Percentiles rank a stretch among this genome's conserved stretches.
phyloP scores from a whole-genome alignment of 2,888 invertebrate genomes.

The Athrips mouffetella region DNA sequence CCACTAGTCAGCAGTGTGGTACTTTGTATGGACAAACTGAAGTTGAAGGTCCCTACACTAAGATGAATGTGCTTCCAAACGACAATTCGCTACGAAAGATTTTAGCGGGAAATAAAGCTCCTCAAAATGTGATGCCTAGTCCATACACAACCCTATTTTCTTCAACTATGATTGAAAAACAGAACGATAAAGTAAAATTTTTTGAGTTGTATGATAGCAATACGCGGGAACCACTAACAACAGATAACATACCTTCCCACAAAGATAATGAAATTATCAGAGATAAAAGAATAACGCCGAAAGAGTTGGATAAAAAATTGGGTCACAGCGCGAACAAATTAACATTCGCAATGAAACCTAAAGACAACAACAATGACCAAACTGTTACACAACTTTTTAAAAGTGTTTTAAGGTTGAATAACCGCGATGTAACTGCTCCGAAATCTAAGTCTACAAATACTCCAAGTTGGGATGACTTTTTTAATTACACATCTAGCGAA shows the following conservation, averaged over 20 bases:
- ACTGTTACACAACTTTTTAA: background rate
- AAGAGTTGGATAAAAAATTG: constrained; percentile 35
- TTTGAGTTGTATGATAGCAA: constrained; percentile 61
- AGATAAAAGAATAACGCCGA: constrained; percentile 31
- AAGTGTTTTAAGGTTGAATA: background rate
- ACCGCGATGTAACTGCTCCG: background rate
- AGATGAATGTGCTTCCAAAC: background rate
- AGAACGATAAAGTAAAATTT: constrained; percentile 58
- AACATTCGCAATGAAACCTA: constrained; percentile 41
- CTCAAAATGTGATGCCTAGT: background rate
- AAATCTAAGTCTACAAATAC: background rate
- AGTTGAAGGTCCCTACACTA: background rate
- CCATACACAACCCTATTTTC: background rate
- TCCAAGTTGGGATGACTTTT: background rate
- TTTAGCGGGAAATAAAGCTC: background rate
- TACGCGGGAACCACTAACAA: constrained; percentile 29
- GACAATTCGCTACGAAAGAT: background rate
- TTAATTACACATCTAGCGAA: background rate
- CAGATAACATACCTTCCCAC: background rate
- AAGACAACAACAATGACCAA: background rate
- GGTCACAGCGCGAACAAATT: constrained; percentile 30
- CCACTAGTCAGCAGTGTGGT: background rate
- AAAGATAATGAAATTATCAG: background rate
- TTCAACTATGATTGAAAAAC: constrained; percentile 4
- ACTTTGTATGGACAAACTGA: background rate